Conservation (phyloP, 2,113 vertebrate genomes). For the Carassius carassius region DNA sequence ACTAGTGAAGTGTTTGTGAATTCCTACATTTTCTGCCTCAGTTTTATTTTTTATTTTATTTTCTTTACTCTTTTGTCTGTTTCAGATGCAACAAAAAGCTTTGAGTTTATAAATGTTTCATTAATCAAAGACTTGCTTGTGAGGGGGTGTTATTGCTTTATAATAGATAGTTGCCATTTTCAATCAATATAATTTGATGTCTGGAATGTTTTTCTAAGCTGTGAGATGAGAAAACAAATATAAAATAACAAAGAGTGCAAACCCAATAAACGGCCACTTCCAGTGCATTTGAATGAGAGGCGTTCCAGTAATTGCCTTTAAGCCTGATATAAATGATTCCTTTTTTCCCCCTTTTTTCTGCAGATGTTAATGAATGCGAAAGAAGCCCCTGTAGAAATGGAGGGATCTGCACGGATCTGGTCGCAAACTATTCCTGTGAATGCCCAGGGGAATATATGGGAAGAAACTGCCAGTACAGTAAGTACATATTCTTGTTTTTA, state of each 20-base stretch:
- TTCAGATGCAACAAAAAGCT: neutral
- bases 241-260: conserved; percentile 56
- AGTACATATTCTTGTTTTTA: conserved; percentile 68
- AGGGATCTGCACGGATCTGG: conserved; percentile 94
- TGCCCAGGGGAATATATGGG: conserved; percentile 99
- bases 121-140: conserved; percentile 17
- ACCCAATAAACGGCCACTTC: conserved; percentile 61
- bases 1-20: neutral
- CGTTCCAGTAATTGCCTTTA: conserved; percentile 60
- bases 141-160: conserved; percentile 20
- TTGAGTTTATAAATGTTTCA: neutral
- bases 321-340: conserved; percentile 49
- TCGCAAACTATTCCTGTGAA: conserved; percentile 97
- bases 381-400: conserved; percentile 91
- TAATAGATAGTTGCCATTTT: conserved; percentile 21
- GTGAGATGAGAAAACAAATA: conserved; percentile 50
- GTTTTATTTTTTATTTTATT: neutral
- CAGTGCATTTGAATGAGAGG: conserved; percentile 66
- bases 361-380: conserved; percentile 98
- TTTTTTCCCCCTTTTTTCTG: conserved; percentile 56
- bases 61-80: neutral
- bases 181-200: conserved; percentile 51
- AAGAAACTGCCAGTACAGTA: conserved; percentile 96
- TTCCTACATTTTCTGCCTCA: neutral
- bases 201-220: conserved; percentile 52